Conservation (phyloP, 2,113 vertebrate genomes). For the Notiomystis cincta region DNA sequence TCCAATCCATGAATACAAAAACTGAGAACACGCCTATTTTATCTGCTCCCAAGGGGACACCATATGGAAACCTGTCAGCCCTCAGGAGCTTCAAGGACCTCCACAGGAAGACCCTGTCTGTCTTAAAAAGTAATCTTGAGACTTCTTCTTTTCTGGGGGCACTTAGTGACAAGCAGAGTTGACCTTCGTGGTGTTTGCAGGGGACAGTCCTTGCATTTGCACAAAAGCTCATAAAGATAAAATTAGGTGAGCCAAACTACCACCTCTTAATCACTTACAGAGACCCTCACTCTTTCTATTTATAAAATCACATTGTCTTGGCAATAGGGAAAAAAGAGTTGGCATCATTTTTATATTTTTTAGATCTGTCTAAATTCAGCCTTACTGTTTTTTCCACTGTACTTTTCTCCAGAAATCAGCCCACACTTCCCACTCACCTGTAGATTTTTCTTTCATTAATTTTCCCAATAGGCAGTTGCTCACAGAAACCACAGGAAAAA, state of each 20-base stretch:
- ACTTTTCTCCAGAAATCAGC: conserved; percentile 11
- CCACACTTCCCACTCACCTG: background rate
- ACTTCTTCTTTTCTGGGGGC: background rate
- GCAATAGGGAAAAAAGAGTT: background rate
- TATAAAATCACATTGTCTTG: background rate
- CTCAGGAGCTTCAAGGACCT: background rate
- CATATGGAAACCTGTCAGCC: background rate
- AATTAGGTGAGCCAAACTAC: background rate
- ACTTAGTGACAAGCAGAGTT: background rate
- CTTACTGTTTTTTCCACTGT: background rate
- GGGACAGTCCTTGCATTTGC: background rate
- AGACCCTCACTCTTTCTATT: background rate
- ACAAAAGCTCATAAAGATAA: background rate
- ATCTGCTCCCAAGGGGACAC: background rate
- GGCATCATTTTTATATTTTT: background rate
- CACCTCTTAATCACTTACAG: background rate
- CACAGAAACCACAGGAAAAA: background rate
- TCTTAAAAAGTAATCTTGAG: background rate
- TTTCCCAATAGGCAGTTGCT: background rate
- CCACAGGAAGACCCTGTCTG: background rate
- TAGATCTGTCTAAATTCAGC: background rate
- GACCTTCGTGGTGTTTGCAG: background rate
- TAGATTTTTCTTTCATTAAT: background rate
- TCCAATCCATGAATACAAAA: background rate
- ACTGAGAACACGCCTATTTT: background rate